Evolutionary conservation across 2,888 invertebrate genomes (phyloP).

Genomic region (Mallateleia sp.): DNA sequence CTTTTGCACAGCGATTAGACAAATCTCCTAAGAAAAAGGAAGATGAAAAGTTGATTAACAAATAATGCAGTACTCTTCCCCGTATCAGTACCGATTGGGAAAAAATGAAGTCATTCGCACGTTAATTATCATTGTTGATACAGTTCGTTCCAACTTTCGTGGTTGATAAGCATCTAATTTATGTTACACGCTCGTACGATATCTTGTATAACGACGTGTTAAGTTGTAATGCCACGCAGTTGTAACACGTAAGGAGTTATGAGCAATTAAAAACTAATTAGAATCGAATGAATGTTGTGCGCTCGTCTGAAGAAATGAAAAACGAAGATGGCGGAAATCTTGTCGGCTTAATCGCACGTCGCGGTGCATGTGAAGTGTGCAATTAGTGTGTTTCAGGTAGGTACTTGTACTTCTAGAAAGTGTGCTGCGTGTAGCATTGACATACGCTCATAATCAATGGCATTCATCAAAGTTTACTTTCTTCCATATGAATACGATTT

Average conservation of each 20-base stretch:
- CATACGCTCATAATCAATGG: constrained; percentile 55
- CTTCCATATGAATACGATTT: constrained; percentile 22
- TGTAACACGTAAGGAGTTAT: constrained; percentile 79
- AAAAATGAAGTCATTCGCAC: constrained; percentile 32
- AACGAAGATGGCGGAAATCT: constrained; percentile 68
- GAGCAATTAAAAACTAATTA: constrained; percentile 84
- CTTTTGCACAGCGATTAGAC: no score
- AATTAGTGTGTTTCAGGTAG: constrained; percentile 86
- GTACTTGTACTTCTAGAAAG: constrained; percentile 79
- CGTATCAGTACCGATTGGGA: background rate
- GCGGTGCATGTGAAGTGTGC: constrained; percentile 84
- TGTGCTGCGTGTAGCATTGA: constrained; percentile 58
- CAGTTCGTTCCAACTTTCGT: constrained; percentile 36
- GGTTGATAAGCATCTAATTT: constrained; percentile 49
- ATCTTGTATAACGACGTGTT: constrained; percentile 66
- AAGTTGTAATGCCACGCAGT: constrained; percentile 45
- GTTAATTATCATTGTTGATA: constrained; percentile 29
- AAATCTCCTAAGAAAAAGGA: no score
- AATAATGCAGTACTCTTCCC: background rate
- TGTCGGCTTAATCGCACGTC: constrained; percentile 73
- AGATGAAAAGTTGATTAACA: no score
- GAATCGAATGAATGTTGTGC: constrained; percentile 72
- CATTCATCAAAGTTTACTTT: constrained; percentile 57
- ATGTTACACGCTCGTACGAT: constrained; percentile 44
- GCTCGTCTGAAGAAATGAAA: constrained; percentile 52